Conservation (phyloP, 1,140 invertebrate species). For the Lepidurus apus region DNA sequence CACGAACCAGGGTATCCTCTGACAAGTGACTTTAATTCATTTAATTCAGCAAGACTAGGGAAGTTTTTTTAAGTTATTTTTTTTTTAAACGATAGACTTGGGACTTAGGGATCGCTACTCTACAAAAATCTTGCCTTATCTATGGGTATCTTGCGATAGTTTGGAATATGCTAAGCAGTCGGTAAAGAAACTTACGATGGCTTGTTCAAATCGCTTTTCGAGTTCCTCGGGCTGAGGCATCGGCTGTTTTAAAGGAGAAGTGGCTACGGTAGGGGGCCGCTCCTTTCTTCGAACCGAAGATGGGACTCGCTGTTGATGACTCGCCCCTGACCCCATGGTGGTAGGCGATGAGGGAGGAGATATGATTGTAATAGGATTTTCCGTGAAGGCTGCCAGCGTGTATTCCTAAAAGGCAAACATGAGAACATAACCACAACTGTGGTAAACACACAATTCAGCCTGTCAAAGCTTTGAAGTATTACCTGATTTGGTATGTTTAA, state of each 20-base stretch:
- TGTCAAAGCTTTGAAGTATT: too few species aligned
- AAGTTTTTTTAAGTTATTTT: background rate
- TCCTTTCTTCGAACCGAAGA: constrained; percentile 21
- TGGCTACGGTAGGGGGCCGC: constrained; percentile 21
- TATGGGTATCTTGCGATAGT: background rate
- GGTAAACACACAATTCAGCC: background rate
- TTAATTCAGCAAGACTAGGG: background rate
- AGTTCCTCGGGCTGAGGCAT: constrained; percentile 83
- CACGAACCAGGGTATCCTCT: background rate
- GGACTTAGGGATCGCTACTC: background rate
- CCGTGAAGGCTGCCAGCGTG: constrained; percentile 11
- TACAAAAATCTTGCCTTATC: background rate
- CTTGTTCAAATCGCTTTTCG: constrained; percentile 88
- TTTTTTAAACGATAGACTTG: background rate
- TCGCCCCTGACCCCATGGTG: constrained; percentile 16
- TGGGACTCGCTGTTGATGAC: constrained; percentile 17
- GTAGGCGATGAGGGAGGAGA: constrained; percentile 17
- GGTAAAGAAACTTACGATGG: constrained; percentile 66
- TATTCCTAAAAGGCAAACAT: background rate
- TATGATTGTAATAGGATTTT: constrained; percentile 11
- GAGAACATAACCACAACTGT: background rate
- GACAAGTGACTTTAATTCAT: constrained; percentile 23
- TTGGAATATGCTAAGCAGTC: background rate
- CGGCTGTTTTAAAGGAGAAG: constrained; percentile 47
- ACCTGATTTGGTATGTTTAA: too few species aligned